Percentiles rank a stretch among this genome's conserved stretches.
Evolutionary conservation across 2,113 vertebrate genomes (phyloP).

Genomic region (Passer domesticus): DNA sequence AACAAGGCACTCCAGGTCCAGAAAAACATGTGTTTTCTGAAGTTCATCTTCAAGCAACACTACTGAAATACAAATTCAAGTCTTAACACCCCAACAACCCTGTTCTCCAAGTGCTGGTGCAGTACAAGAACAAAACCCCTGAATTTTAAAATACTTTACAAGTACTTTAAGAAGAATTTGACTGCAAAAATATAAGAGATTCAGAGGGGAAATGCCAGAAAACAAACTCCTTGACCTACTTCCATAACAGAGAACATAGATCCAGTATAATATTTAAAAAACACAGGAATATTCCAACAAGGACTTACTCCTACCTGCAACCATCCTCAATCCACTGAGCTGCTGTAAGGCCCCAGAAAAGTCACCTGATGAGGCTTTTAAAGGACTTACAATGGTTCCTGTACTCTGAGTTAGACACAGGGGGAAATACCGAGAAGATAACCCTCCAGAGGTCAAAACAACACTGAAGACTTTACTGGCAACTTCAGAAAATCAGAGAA

Average conservation of each 20-base stretch:
- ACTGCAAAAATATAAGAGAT: background rate
- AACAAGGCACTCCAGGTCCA: background rate
- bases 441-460: background rate
- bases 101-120: background rate
- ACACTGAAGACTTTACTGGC: background rate
- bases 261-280: background rate
- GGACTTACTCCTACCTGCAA: background rate
- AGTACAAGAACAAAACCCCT: background rate
- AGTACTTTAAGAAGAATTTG: background rate
- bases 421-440: background rate
- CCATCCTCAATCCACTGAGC: background rate
- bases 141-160: background rate
- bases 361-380: background rate
- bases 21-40: background rate
- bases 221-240: background rate
- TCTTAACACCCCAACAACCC: background rate
- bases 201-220: background rate
- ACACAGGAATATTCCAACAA: background rate
- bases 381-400: background rate
- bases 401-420: background rate
- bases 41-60: background rate
- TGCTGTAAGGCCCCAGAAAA: background rate
- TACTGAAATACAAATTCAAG: background rate
- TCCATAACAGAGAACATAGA: background rate
- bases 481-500: background rate